These are phyloP conservation scores for Helarctos malayanus DNA, from an alignment of 2,797 vertebrate genomes.

Conservation along the genomic window DNA sequence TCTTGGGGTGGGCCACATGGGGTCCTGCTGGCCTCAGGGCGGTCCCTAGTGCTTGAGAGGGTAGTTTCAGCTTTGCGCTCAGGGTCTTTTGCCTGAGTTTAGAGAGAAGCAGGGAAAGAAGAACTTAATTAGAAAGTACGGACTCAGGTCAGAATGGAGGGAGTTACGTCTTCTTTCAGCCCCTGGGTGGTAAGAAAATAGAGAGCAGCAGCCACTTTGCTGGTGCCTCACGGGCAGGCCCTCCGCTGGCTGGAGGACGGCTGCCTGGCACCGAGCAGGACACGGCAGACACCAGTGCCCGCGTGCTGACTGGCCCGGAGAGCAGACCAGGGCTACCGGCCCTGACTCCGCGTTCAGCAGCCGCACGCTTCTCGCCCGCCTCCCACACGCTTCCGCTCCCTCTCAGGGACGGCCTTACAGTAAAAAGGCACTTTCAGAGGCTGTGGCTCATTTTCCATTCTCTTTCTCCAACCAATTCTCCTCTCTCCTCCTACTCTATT, in stretches of 20 bases:
- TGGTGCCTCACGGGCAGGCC: background rate
- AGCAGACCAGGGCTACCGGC: rapidly evolving
- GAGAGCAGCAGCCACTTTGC: background rate
- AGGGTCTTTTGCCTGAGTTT: background rate
- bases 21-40: background rate
- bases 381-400: background rate
- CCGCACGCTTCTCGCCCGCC: background rate
- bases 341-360: too few species aligned
- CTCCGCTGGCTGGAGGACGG: background rate
- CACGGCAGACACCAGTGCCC: background rate
- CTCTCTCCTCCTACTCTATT: background rate
- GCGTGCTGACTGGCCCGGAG: background rate
- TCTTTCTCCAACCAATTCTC: background rate
- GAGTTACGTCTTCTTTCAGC: background rate
- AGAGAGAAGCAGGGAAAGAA: background rate
- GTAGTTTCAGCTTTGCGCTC: background rate
- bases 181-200: background rate
- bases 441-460: background rate
- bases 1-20: background rate
- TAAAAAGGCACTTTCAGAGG: background rate
- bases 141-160: background rate
- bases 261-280: background rate
- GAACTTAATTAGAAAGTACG: background rate
- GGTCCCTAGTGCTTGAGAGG: background rate
- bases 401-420: too few species aligned